Percentiles rank a stretch among this genome's conserved stretches.
These are phyloP conservation scores for Tetramorium bicarinatum DNA, from an alignment of 2,888 invertebrate species.

Conservation along the genomic window DNA sequence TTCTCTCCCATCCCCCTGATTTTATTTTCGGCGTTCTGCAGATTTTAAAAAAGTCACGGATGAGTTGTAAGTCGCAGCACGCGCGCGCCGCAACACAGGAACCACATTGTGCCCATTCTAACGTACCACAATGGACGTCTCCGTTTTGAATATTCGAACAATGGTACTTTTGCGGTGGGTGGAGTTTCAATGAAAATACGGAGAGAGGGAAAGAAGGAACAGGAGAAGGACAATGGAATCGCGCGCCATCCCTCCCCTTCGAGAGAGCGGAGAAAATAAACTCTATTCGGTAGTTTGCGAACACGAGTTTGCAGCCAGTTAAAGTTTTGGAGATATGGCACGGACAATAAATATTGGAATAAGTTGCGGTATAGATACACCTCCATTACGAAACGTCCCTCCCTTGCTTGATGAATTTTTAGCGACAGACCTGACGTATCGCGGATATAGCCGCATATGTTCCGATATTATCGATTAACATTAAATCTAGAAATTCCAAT, in stretches of 20 bases:
- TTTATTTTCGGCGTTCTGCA: slow-evolving; percentile 42
- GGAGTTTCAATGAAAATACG: slow-evolving; percentile 75
- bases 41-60: slow-evolving; percentile 46
- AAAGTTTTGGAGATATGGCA: slow-evolving; percentile 13
- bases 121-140: slow-evolving; percentile 75
- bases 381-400: neutral
- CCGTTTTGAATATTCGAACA: slow-evolving; percentile 79
- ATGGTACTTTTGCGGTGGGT: slow-evolving; percentile 75
- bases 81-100: slow-evolving; percentile 73
- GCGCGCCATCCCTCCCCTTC: slow-evolving; percentile 33
- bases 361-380: slow-evolving; percentile 20
- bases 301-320: slow-evolving; percentile 38
- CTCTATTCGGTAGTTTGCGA: slow-evolving; percentile 53
- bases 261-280: slow-evolving; percentile 48
- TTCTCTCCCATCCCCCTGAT: neutral
- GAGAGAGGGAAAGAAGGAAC: neutral
- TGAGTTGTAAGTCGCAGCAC: slow-evolving; percentile 67
- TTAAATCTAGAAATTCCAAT: neutral
- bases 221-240: slow-evolving; percentile 63
- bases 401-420: neutral
- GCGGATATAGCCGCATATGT: neutral
- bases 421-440: neutral
- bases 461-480: neutral
- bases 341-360: slow-evolving; percentile 39
- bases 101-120: slow-evolving; percentile 72